Base-by-base conservation (phyloP, 1,140 invertebrate species). In the Trichonephila clavata region DNA sequence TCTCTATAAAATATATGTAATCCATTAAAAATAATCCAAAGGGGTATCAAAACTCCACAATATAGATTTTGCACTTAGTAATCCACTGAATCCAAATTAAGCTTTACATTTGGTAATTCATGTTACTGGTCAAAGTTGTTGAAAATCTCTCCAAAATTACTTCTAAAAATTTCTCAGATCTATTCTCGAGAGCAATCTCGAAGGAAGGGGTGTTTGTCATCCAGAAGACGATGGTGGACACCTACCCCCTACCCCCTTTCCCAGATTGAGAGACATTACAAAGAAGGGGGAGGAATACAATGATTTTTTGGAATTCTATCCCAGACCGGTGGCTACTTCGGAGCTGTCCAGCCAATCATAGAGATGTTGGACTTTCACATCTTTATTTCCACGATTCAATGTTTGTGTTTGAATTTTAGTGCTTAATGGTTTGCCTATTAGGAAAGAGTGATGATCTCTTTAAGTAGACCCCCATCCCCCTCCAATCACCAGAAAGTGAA, bases 361-460 rank as follows among this genome's bases (percentile, higher is more conserved):
- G 83, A 32, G 71, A 63, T 63, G 61, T 63, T 77, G 71, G 71
- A 8, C 27, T 32, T 6, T 77, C 16, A 77, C 71, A 39, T 77
- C 71, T 77, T 6, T 39, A 77, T 77, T 77, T 39, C 27, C 71
- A 32, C 1, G 27, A 77, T 6, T 50, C 50, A 0, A 50, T 77
- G 7, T 77, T 77, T 77, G 16, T 32, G 32, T 77, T 32, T 32
- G 32, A 32, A 13, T 32, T 24, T 6, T 27, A 77, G 16, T 16
- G 1, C 16, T 77, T 77, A 77, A 77, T 77, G 32, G 32, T 77
- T 77, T 18, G 14, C 32, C 7, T 84, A 21, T 84, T 10, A 84
- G 3, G n/a, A 59, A n/a, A 84, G 39, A 84, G 57, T 84, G 50
- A 84, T 84, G 83, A 84, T 50, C n/a, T 84, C 7, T 60, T 84